phyloP scores from a whole-genome alignment of 2,797 vertebrate species.

The Enoplosus armatus region DNA sequence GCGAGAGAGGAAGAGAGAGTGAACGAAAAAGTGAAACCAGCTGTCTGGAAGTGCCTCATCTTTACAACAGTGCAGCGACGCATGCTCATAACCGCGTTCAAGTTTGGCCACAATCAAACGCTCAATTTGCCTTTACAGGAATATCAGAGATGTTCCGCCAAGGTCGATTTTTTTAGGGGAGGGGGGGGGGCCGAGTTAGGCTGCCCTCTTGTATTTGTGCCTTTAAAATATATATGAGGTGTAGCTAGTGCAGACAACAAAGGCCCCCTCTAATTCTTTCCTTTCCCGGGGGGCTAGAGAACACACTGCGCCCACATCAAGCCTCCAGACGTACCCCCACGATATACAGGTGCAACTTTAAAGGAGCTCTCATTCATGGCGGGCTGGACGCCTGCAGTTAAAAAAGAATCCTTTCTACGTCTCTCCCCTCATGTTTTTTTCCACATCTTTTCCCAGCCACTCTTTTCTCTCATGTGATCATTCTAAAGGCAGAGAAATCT shows the following conservation, averaged over 20 bases:
- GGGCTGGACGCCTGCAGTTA: slow-evolving; percentile 55
- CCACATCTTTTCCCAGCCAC: slow-evolving; percentile 38
- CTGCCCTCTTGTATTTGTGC: slow-evolving; percentile 55
- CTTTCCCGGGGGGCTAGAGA: slow-evolving; percentile 68
- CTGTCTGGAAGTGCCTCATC: slow-evolving; percentile 87
- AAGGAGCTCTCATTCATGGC: slow-evolving; percentile 60
- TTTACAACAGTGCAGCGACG: slow-evolving; percentile 74
- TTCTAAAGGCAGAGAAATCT: slow-evolving; percentile 41
- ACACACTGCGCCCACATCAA: slow-evolving; percentile 74
- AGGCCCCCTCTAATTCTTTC: slow-evolving; percentile 74
- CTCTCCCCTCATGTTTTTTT: slow-evolving; percentile 24
- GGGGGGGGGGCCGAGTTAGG: not conserved
- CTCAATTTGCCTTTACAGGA: slow-evolving; percentile 81
- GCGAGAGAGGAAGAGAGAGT: slow-evolving; percentile 59
- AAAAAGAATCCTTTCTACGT: slow-evolving; percentile 18
- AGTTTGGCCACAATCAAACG: slow-evolving; percentile 83
- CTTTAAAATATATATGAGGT: slow-evolving; percentile 78
- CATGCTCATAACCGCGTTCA: slow-evolving; percentile 59
- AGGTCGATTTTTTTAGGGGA: slow-evolving; percentile 49
- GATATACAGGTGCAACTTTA: slow-evolving; percentile 79
- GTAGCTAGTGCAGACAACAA: slow-evolving; percentile 79
- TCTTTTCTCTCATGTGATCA: slow-evolving; percentile 48
- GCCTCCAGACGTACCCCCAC: slow-evolving; percentile 65
- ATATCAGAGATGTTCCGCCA: slow-evolving; percentile 76
- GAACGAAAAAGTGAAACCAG: slow-evolving; percentile 86